Percentiles rank a stretch among this genome's conserved stretches.
Conservation (phyloP, 2,113 vertebrate genomes). For the Petrocephalus microphthalmus region DNA sequence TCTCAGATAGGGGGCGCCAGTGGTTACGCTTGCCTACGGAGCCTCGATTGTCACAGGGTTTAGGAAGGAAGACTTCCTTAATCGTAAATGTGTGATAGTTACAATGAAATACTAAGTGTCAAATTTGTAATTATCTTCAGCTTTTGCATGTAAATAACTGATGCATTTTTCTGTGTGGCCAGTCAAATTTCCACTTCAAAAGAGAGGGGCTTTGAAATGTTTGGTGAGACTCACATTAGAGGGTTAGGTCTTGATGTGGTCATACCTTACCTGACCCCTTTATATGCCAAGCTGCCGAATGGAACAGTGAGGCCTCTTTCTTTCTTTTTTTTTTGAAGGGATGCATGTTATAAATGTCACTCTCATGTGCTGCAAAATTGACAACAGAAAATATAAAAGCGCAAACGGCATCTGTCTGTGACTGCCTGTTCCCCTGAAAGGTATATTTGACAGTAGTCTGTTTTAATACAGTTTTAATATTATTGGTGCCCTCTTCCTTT, state of each 20-base stretch:
- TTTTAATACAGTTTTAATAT: background rate
- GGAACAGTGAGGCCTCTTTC: background rate
- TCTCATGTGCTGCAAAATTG: background rate
- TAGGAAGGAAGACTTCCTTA: background rate
- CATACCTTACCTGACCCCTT: background rate
- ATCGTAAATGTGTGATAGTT: background rate
- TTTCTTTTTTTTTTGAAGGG: too few species aligned
- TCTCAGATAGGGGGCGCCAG: background rate
- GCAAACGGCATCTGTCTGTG: background rate
- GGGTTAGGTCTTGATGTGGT: background rate
- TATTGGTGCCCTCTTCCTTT: background rate
- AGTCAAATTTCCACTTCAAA: background rate
- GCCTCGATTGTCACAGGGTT: background rate
- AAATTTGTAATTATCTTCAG: background rate
- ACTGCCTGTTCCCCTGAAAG: background rate
- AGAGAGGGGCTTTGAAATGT: background rate
- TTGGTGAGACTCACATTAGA: background rate
- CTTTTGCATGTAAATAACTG: background rate
- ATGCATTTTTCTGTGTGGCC: background rate
- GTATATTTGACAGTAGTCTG: background rate
- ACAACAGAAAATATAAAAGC: background rate
- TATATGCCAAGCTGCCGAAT: background rate
- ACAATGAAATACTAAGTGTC: background rate
- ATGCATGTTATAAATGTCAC: background rate
- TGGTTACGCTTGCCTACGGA: background rate